Conservation (phyloP, 2,888 invertebrate species). For the Tipula confusa region DNA sequence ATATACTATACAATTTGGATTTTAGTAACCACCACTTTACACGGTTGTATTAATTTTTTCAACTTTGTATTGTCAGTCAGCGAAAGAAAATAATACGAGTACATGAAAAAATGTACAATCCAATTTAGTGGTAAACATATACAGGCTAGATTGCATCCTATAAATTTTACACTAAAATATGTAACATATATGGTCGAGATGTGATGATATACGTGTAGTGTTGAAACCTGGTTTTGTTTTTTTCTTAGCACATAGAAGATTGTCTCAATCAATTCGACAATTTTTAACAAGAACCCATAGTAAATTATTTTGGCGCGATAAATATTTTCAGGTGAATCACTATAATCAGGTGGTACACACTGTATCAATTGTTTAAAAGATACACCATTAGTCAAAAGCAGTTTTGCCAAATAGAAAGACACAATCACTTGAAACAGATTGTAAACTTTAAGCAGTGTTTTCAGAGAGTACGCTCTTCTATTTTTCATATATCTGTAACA, state of each 20-base stretch:
- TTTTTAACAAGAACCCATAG: neutral
- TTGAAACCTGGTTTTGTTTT: neutral
- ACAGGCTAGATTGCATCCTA: neutral
- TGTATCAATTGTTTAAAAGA: neutral
- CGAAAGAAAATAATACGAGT: neutral
- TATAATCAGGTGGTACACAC: neutral
- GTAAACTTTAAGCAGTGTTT: neutral
- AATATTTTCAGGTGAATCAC: neutral
- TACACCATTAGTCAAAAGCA: neutral
- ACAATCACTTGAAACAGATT: neutral
- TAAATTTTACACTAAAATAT: neutral
- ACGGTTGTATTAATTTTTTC: no score
- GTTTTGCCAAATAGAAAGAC: neutral
- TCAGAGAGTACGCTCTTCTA: neutral
- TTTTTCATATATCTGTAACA: slow-evolving; percentile 5
- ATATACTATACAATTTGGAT: no score
- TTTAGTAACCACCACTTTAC: no score
- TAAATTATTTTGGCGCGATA: neutral
- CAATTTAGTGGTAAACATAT: neutral
- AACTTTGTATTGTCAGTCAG: no score
- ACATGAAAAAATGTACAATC: slow-evolving; percentile 13
- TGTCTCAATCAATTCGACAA: neutral
- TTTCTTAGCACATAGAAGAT: neutral
- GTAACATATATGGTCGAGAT: neutral
- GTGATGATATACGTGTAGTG: neutral